Percentiles rank a stretch among this genome's conserved stretches.
Evolutionary conservation across 92 coral and sea anemone genomes (phyloP).

Genomic region (Porites divaricata): DNA sequence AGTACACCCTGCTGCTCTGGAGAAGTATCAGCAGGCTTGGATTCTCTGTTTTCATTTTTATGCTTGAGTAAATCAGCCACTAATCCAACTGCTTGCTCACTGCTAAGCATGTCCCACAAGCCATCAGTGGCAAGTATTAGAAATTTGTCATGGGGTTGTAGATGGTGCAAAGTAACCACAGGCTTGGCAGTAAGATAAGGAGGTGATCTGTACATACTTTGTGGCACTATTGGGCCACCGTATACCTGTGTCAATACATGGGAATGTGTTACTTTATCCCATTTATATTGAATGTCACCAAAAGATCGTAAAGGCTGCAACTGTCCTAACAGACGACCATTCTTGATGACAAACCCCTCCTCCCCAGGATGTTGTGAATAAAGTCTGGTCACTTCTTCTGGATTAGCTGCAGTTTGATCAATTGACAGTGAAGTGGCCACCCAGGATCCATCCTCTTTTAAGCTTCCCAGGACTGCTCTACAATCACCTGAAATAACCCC

Average conservation of each 20-base stretch:
- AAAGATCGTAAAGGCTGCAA: slow-evolving; percentile 94
- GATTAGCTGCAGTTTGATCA: slow-evolving; percentile 89
- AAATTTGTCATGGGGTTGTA: slow-evolving; percentile 82
- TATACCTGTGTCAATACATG: slow-evolving; percentile 91
- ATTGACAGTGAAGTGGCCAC: slow-evolving; percentile 80
- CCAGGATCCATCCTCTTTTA: slow-evolving; percentile 82
- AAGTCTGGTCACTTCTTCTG: slow-evolving; percentile 74
- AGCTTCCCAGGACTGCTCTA: slow-evolving; percentile 94
- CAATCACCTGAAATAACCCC: slow-evolving; percentile 81
- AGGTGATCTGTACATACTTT: slow-evolving; percentile 86
- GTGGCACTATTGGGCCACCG: slow-evolving; percentile 95
- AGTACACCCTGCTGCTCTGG: slow-evolving; percentile 25
- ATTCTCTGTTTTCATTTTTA: slow-evolving; percentile 30
- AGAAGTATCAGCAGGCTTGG: slow-evolving; percentile 2
- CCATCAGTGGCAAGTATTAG: slow-evolving; percentile 98
- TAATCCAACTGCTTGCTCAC: slow-evolving; percentile 84
- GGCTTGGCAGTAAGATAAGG: slow-evolving; percentile 99
- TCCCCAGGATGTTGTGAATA: slow-evolving; percentile 93
- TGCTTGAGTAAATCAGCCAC: slow-evolving; percentile 87
- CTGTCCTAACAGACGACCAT: slow-evolving; percentile 92
- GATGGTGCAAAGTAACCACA: slow-evolving; percentile 77
- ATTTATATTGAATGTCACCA: slow-evolving; percentile 98
- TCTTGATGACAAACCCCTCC: slow-evolving; percentile 79
- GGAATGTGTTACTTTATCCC: slow-evolving; percentile 92
- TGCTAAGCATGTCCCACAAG: slow-evolving; percentile 91